These are phyloP conservation scores for Macaria liturata DNA, from an alignment of 2,888 invertebrate genomes.

Conservation along the genomic window DNA sequence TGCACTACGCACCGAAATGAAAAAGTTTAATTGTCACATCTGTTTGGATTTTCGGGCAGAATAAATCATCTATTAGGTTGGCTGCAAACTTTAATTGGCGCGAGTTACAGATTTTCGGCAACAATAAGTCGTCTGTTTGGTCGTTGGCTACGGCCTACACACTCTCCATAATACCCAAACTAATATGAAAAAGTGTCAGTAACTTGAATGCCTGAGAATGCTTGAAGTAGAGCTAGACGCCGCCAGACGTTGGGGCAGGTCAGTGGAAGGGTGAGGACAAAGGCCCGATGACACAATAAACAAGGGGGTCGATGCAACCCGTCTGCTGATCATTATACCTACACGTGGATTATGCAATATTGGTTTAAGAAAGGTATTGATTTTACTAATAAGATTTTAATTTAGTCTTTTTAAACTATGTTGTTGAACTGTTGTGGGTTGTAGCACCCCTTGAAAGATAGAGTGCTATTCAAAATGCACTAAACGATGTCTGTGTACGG, in stretches of 20 bases:
- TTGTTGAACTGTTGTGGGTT: too few relatives aligned
- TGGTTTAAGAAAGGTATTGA: too few relatives aligned
- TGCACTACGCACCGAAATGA: too few relatives aligned
- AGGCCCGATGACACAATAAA: slow-evolving; percentile 27
- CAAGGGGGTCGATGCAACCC: slow-evolving; percentile 22
- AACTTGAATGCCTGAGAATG: slow-evolving; percentile 8
- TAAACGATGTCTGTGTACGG: slow-evolving; percentile 16
- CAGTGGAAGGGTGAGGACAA: slow-evolving; percentile 43
- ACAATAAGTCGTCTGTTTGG: too few relatives aligned
- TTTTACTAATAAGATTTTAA: too few relatives aligned
- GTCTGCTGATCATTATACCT: background rate
- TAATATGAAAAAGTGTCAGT: background rate
- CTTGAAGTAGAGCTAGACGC: slow-evolving; percentile 35
- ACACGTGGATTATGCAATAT: too few relatives aligned
- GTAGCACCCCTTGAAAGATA: slow-evolving; percentile 7
- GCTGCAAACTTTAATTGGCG: too few relatives aligned
- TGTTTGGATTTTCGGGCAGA: background rate
- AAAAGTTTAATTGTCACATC: slow-evolving; percentile 5
- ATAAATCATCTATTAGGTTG: too few relatives aligned
- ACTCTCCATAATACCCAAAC: too few relatives aligned
- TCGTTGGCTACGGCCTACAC: too few relatives aligned
- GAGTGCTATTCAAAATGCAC: slow-evolving; percentile 12
- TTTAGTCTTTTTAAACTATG: too few relatives aligned
- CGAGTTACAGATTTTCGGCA: too few relatives aligned
- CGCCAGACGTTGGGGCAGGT: slow-evolving; percentile 68